phyloP scores from a whole-genome alignment of 2,797 vertebrate genomes.

The Crenuchus spilurus region DNA sequence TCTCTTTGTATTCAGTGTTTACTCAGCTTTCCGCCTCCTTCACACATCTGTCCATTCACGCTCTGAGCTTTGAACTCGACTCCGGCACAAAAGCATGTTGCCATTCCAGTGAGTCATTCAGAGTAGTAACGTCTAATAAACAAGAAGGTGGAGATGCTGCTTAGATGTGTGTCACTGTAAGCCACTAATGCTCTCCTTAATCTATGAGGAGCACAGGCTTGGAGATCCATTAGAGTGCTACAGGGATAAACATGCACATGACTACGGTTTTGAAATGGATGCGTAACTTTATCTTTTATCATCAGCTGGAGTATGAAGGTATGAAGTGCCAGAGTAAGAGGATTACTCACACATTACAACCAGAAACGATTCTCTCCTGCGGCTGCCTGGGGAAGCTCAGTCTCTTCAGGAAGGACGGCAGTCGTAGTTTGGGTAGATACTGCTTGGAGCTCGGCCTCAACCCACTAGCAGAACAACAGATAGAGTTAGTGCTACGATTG shows the following conservation, averaged over 20 bases:
- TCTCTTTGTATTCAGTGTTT: background rate
- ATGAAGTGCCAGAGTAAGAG: background rate
- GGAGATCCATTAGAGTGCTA: background rate
- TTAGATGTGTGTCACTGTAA: slow-evolving; percentile 2
- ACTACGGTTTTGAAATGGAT: slow-evolving; percentile 2
- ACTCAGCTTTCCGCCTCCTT: background rate
- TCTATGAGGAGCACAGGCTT: background rate
- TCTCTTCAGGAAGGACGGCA: slow-evolving; percentile 71
- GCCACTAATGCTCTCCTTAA: background rate
- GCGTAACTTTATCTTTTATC: background rate
- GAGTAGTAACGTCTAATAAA: background rate
- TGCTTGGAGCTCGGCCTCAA: slow-evolving; percentile 58
- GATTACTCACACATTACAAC: slow-evolving; percentile 73
- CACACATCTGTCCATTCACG: background rate
- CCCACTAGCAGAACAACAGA: slow-evolving; percentile 41
- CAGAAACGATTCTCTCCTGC: slow-evolving; percentile 68
- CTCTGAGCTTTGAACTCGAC: background rate
- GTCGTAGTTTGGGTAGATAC: slow-evolving; percentile 62
- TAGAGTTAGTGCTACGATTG: too few relatives aligned
- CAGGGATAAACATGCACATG: background rate
- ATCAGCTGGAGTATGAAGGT: slow-evolving; percentile 1
- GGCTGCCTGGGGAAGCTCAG: slow-evolving; percentile 65
- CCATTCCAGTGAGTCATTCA: background rate
- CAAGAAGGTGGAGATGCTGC: slow-evolving; percentile 2
- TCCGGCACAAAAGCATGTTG: background rate